phyloP scores from a whole-genome alignment of 2,113 vertebrate genomes.

The Pithys albifrons region DNA sequence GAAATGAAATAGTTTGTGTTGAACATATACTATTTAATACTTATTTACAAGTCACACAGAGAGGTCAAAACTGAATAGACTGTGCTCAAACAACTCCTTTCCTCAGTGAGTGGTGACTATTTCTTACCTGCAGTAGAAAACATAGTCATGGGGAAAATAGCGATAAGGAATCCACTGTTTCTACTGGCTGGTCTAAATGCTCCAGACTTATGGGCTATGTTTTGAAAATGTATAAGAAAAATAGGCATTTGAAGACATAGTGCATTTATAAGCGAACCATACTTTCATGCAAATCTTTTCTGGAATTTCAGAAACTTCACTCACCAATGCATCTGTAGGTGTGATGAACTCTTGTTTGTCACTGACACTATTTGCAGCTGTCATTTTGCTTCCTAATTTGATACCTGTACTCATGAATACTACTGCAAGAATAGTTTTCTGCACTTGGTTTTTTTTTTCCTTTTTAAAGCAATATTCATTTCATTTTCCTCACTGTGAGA shows the following conservation, averaged over 20 bases:
- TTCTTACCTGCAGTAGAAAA: not conserved
- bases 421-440: not conserved
- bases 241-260: not conserved
- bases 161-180: not conserved
- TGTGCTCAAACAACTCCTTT: not conserved
- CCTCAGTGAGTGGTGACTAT: not conserved
- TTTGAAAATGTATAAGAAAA: not conserved
- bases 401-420: not conserved
- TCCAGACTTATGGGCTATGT: not conserved
- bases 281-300: not conserved
- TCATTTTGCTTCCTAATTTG: not conserved
- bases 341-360: not conserved
- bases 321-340: not conserved
- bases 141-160: rapidly evolving
- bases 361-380: not conserved
- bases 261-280: not conserved
- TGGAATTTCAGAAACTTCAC: not conserved
- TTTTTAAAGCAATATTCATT: not conserved
- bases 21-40: not conserved
- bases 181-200: not conserved
- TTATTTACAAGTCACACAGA: not conserved
- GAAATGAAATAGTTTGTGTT: not conserved
- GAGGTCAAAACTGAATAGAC: not conserved
- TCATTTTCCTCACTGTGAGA: not conserved
- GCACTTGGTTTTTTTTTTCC: not conserved